Evolutionary conservation across 2,113 vertebrate species (phyloP).

Genomic region (Bufo gargarizans): DNA sequence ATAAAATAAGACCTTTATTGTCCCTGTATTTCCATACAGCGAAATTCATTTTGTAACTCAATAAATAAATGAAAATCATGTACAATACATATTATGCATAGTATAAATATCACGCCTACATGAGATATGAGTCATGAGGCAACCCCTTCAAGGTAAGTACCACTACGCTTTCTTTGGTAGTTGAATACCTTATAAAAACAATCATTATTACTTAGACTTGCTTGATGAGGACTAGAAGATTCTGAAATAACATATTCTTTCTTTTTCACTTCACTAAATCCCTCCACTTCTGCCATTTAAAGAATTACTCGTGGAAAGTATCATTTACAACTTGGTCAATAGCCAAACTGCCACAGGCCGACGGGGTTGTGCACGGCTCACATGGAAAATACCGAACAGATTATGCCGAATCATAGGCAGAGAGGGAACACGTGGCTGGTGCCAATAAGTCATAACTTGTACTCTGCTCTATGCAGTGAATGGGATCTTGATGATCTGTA

Average conservation of each 20-base stretch:
- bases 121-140: neutral
- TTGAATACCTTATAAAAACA: neutral
- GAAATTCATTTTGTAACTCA: too few relatives aligned
- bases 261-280: neutral
- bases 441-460: constrained; percentile 39
- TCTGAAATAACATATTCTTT: neutral
- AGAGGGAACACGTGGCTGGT: neutral
- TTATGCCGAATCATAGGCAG: constrained; percentile 30
- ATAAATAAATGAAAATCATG: too few relatives aligned
- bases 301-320: constrained; percentile 32
- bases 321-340: constrained; percentile 39
- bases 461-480: neutral
- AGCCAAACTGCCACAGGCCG: constrained; percentile 33
- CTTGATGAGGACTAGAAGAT: neutral
- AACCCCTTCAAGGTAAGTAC: neutral
- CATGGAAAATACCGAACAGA: constrained; percentile 5
- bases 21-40: too few relatives aligned
- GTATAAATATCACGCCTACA: too few relatives aligned
- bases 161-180: neutral
- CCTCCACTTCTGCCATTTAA: neutral
- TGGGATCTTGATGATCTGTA: constrained; percentile 35
- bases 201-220: neutral
- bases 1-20: too few relatives aligned
- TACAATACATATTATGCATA: too few relatives aligned
- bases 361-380: constrained; percentile 30